phyloP scores from a whole-genome alignment of 1,140 invertebrate genomes.

The Drosophila arawakana region DNA sequence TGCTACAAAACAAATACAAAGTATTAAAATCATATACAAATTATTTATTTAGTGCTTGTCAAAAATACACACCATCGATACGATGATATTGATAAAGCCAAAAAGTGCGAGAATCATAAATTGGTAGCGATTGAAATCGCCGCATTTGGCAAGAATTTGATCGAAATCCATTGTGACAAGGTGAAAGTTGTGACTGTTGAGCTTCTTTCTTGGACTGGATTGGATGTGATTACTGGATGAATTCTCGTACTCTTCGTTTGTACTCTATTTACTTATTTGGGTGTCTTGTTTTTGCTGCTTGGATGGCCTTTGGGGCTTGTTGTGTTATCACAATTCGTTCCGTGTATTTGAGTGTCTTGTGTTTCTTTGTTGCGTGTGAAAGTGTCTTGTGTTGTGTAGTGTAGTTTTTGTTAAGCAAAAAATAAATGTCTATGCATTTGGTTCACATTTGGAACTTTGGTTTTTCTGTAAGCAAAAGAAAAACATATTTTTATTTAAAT shows the following conservation, averaged over 20 bases:
- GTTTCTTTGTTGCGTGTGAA: constrained; percentile 15
- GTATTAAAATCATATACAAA: neutral
- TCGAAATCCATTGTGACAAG: constrained; percentile 85
- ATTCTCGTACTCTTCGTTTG: constrained; percentile 1
- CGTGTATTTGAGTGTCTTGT: constrained; percentile 10
- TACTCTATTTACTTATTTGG: constrained; percentile 9
- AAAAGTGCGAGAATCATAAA: constrained; percentile 86
- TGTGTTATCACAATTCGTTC: constrained; percentile 40
- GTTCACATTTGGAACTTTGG: constrained; percentile 64
- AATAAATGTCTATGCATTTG: constrained; percentile 38
- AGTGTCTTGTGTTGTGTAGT: constrained; percentile 35
- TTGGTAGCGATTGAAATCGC: constrained; percentile 88
- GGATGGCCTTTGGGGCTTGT: constrained; percentile 15
- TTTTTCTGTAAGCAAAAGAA: constrained; percentile 40
- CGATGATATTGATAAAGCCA: constrained; percentile 86
- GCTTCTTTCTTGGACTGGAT: constrained; percentile 11
- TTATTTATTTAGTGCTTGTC: neutral
- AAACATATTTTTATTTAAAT: constrained; percentile 5
- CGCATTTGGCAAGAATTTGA: constrained; percentile 86
- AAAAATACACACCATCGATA: constrained; percentile 83
- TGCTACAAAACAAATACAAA: constrained; percentile 61
- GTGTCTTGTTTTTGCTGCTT: neutral
- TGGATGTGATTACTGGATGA: neutral
- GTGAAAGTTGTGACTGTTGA: constrained; percentile 15
- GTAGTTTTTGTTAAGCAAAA: constrained; percentile 31